A percentile compares a stretch with the other conserved stretches of the same genome.
Evolutionary conservation across 2,888 invertebrate species (phyloP).

Genomic region (Agelastica alni): DNA sequence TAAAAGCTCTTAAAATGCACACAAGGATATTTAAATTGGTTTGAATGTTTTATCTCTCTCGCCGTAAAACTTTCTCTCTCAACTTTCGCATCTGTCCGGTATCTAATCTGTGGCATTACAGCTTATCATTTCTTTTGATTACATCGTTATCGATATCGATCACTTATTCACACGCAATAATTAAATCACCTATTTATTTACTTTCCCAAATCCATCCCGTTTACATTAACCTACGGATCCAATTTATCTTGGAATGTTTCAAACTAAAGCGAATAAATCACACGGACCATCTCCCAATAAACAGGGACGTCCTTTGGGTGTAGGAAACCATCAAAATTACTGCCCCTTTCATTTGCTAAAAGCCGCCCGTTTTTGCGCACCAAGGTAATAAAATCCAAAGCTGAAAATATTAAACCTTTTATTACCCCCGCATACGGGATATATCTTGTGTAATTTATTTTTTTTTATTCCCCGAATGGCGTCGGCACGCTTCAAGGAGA

Average conservation of each 20-base stretch:
- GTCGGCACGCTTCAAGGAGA: too few relatives aligned
- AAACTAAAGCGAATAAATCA: conserved; percentile 13
- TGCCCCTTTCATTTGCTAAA: conserved; percentile 1
- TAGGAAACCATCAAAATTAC: not conserved
- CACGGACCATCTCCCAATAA: conserved; percentile 12
- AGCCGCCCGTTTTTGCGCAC: not conserved
- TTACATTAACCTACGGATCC: not conserved
- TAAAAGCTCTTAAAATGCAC: too few relatives aligned
- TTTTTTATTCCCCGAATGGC: not conserved
- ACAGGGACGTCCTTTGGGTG: conserved; percentile 7
- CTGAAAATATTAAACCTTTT: not conserved
- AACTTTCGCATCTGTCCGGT: too few relatives aligned
- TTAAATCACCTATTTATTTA: too few relatives aligned
- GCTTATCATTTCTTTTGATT: too few relatives aligned
- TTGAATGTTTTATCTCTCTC: too few relatives aligned
- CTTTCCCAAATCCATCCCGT: not conserved
- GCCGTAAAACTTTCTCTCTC: too few relatives aligned
- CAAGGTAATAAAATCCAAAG: not conserved
- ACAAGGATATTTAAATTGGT: too few relatives aligned
- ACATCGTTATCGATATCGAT: too few relatives aligned
- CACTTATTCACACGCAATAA: too few relatives aligned
- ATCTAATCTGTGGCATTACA: too few relatives aligned
- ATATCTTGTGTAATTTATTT: not conserved
- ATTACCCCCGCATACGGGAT: not conserved
- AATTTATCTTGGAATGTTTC: conserved; percentile 16